Percentiles rank a stretch among this genome's conserved stretches.
Evolutionary conservation across 2,888 invertebrate genomes (phyloP).

Genomic region (Athalia rosae): DNA sequence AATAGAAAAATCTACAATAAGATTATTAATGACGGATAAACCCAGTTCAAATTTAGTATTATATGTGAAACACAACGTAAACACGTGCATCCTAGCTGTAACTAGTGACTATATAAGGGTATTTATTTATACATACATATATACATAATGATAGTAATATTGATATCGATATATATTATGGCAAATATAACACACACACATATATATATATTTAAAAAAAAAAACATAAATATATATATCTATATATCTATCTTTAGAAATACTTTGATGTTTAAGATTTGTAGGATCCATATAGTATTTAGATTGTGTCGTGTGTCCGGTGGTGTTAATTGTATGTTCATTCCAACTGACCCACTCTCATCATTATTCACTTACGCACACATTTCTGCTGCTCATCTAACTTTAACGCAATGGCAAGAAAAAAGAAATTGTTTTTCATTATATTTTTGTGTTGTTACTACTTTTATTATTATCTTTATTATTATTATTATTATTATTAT

Average conservation of each 20-base stretch:
- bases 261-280: constrained; percentile 49
- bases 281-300: constrained; percentile 36
- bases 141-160: constrained; percentile 48
- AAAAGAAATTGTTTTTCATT: not conserved
- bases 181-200: constrained; percentile 49
- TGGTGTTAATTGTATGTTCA: constrained; percentile 58
- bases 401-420: constrained; percentile 24
- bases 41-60: constrained; percentile 56
- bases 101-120: constrained; percentile 59
- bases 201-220: constrained; percentile 31
- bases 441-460: not conserved
- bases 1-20: constrained; percentile 19
- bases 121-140: constrained; percentile 57
- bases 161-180: constrained; percentile 55
- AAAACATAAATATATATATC: not conserved
- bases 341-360: constrained; percentile 57
- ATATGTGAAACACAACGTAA: constrained; percentile 52
- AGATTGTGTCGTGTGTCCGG: constrained; percentile 48
- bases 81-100: constrained; percentile 57
- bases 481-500: too few species aligned
- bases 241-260: constrained; percentile 49
- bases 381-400: constrained; percentile 16
- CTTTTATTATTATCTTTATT: not conserved
- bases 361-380: constrained; percentile 41
- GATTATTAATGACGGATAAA: constrained; percentile 44